Percentiles rank a stretch among this genome's conserved stretches.
Conservation (phyloP, 2,797 vertebrate genomes). For the Gallinago nigripennis region DNA sequence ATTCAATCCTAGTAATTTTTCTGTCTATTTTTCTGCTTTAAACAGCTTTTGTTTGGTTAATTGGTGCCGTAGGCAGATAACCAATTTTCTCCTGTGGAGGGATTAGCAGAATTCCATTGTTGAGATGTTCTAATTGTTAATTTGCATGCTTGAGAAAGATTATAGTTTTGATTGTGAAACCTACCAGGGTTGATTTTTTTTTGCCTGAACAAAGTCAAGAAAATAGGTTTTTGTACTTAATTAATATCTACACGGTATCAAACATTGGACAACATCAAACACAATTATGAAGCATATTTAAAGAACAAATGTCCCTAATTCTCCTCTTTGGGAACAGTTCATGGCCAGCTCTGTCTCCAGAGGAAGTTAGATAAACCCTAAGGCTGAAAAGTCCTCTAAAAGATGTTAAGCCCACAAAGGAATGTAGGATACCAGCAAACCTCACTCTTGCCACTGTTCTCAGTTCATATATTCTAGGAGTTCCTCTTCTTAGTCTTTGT, state of each 20-base stretch:
- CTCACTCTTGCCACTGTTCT: not conserved
- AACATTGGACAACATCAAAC: not conserved
- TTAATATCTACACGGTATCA: not conserved
- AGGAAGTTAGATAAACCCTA: not conserved
- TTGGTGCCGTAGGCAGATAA: constrained; percentile 17
- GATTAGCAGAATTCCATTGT: not conserved
- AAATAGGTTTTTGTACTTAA: not conserved
- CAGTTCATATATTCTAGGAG: not conserved
- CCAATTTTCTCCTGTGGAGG: constrained; percentile 9
- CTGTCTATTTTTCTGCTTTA: constrained; percentile 30
- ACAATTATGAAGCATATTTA: not conserved
- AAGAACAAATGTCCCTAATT: constrained; percentile 8
- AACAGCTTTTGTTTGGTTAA: constrained; percentile 25
- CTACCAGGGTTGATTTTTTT: not conserved
- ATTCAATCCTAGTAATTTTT: not conserved
- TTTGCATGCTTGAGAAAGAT: constrained; percentile 28
- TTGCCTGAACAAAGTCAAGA: not conserved
- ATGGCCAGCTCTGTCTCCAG: not conserved
- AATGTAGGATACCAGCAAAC: not conserved
- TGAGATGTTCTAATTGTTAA: constrained; percentile 16
- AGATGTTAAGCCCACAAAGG: not conserved
- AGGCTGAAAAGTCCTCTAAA: not conserved
- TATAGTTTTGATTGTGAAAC: constrained; percentile 39
- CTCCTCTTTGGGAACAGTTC: not conserved
- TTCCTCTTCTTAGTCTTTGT: not conserved